Evolutionary conservation across 2,888 invertebrate species (phyloP).

Genomic region (Amiota mariae): DNA sequence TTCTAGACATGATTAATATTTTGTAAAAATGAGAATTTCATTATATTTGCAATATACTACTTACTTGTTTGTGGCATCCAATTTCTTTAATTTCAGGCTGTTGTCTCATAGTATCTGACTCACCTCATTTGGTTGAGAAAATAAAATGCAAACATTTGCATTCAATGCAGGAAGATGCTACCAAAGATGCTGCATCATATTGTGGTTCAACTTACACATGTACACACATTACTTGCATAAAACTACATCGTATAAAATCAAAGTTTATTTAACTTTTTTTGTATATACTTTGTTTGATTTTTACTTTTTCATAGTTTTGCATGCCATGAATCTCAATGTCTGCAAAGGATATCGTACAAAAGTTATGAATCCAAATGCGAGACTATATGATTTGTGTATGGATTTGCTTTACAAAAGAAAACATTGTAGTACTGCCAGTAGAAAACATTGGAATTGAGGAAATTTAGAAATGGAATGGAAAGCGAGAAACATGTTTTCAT

Average conservation of each 20-base stretch:
- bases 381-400: neutral
- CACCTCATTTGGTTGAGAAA: no score
- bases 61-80: no score
- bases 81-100: no score
- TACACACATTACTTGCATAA: neutral
- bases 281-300: neutral
- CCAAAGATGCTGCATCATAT: neutral
- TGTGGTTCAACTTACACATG: conserved; percentile 1
- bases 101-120: no score
- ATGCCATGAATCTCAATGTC: conserved; percentile 20
- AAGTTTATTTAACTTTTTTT: conserved; percentile 10
- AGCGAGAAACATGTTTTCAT: no score
- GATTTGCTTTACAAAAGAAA: no score
- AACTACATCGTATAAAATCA: neutral
- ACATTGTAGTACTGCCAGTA: no score
- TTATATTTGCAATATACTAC: no score
- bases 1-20: no score
- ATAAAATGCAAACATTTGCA: conserved; percentile 9
- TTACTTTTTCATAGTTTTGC: neutral
- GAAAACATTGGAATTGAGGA: no score
- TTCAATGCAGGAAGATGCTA: neutral
- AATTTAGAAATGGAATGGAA: no score
- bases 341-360: neutral
- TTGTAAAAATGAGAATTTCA: no score
- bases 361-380: conserved; percentile 17